Percentiles rank a stretch among this genome's conserved stretches.
Evolutionary conservation across 2,113 vertebrate genomes (phyloP).

Genomic region (Sebastes fasciatus): DNA sequence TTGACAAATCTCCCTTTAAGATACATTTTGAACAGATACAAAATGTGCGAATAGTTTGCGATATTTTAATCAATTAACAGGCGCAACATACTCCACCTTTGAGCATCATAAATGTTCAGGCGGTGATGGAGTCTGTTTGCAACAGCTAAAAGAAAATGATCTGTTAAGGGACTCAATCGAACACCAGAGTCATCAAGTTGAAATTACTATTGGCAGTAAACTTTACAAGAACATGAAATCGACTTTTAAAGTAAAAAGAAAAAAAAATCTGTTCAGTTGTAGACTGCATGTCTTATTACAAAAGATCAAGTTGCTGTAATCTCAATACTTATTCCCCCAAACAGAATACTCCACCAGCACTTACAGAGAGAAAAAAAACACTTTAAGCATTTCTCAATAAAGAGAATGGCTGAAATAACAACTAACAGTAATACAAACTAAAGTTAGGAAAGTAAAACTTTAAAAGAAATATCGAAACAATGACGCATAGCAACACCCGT

Average conservation of each 20-base stretch:
- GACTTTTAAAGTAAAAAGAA: neutral
- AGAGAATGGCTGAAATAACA: slow-evolving; percentile 3
- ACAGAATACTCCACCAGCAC: slow-evolving; percentile 14
- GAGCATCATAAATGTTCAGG: neutral
- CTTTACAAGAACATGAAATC: neutral
- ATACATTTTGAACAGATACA: too few relatives aligned
- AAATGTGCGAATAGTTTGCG: too few relatives aligned
- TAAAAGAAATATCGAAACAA: neutral
- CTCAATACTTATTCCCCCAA: slow-evolving; percentile 10
- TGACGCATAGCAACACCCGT: neutral
- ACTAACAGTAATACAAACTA: neutral
- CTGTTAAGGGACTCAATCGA: neutral
- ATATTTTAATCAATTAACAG: too few relatives aligned
- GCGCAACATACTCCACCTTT: too few relatives aligned
- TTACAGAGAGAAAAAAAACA: neutral
- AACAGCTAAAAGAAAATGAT: slow-evolving; percentile 1
- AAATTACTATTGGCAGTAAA: slow-evolving; percentile 7
- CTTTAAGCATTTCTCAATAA: neutral
- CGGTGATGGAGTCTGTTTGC: neutral
- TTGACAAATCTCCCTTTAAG: too few relatives aligned
- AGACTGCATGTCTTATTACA: neutral
- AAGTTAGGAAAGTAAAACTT: neutral
- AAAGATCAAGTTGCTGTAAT: slow-evolving; percentile 13
- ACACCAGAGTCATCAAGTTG: neutral
- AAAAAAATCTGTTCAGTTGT: neutral